Conservation (phyloP, 2,113 vertebrate species). For the Smithornis capensis region DNA sequence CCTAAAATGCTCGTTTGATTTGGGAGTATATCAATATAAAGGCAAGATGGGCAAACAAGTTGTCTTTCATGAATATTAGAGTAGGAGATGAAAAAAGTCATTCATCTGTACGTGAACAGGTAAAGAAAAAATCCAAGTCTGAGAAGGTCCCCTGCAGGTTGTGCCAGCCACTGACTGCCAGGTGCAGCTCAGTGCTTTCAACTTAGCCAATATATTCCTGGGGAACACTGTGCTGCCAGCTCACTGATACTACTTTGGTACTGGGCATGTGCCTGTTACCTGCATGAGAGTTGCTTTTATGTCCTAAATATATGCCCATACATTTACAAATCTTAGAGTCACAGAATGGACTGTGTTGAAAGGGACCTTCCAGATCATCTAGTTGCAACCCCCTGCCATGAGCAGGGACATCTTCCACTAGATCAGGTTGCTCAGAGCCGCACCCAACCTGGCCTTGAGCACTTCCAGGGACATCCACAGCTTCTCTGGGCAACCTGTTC, state of each 20-base stretch:
- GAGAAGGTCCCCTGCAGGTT: not conserved
- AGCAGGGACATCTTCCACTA: no score
- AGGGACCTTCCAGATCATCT: not conserved
- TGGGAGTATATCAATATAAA: rapidly evolving
- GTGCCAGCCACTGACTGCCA: rapidly evolving
- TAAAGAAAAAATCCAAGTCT: not conserved
- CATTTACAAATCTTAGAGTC: not conserved
- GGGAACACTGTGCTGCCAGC: not conserved
- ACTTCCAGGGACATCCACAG: not conserved
- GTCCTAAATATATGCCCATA: not conserved
- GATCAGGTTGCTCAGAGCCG: not conserved
- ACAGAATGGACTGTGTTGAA: no score
- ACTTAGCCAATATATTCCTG: not conserved
- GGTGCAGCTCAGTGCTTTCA: not conserved
- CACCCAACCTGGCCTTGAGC: not conserved
- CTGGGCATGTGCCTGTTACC: rapidly evolving
- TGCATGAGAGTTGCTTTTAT: not conserved
- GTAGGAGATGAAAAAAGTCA: not conserved
- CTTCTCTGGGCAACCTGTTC: not conserved
- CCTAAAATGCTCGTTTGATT: not conserved
- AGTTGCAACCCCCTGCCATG: not conserved
- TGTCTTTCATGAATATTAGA: not conserved
- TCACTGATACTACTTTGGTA: not conserved
- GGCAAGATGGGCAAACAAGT: rapidly evolving
- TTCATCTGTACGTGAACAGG: not conserved